A percentile compares a stretch with the other conserved stretches of the same genome.
phyloP scores from a whole-genome alignment of 2,888 invertebrate species.

The Thera obeliscata region DNA sequence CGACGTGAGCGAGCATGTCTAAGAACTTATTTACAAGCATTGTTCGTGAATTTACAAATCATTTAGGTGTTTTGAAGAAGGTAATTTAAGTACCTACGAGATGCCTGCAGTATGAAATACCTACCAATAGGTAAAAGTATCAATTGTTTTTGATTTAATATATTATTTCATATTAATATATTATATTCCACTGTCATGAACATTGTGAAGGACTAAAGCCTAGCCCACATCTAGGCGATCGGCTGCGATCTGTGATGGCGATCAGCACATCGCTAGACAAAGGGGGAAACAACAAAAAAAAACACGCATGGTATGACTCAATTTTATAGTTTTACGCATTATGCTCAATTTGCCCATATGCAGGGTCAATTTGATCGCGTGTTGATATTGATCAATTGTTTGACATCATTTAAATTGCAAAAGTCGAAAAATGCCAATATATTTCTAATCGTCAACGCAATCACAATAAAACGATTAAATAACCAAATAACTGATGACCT shows the following conservation, averaged over 20 bases:
- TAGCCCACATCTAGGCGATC: too few relatives aligned
- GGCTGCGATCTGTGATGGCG: too few relatives aligned
- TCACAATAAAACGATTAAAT: conserved; percentile 46
- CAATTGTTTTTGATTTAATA: too few relatives aligned
- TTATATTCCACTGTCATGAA: not conserved
- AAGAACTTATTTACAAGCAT: not conserved
- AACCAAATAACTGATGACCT: conserved; percentile 44
- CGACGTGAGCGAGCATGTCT: conserved; percentile 1
- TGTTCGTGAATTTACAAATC: conserved; percentile 2
- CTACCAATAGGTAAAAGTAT: not conserved
- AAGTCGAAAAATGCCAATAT: conserved; percentile 21
- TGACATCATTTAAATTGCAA: conserved; percentile 17
- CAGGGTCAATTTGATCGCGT: conserved; percentile 14
- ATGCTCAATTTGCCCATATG: conserved; percentile 3
- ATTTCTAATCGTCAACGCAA: conserved; percentile 21
- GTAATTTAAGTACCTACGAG: not conserved
- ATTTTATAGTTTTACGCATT: not conserved
- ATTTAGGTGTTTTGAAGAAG: not conserved
- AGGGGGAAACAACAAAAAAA: too few relatives aligned
- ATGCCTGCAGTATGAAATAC: not conserved
- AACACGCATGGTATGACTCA: too few relatives aligned
- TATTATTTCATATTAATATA: too few relatives aligned
- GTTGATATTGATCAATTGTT: conserved; percentile 21
- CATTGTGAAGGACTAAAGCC: too few relatives aligned
- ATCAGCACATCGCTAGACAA: too few relatives aligned